Base-by-base conservation (phyloP, 2,888 invertebrate species). In the Sturmia bella region DNA sequence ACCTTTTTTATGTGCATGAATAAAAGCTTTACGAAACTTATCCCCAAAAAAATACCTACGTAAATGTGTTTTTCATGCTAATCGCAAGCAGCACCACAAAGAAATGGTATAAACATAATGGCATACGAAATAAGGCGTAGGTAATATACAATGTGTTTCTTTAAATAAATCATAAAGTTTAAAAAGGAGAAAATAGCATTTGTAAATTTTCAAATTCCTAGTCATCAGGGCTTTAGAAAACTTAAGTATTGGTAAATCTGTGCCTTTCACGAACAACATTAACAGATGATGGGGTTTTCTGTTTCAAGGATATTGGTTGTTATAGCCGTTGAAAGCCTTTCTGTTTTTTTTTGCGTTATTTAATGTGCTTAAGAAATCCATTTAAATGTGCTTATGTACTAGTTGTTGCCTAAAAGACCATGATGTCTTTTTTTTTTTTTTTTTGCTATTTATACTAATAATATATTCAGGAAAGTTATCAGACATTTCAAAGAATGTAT, bases 1-100 rank as follows among this genome's bases (percentile, higher is more conserved):
- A 6, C 3, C 27, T 6, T 27, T 27, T 27, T 27, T 27, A 4
- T 27, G 6, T 27, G 6, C 27, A 27, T 27, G 1, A 32, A 32
- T 1, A 32, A 7, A 32, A 32, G 32, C 32, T 32, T 32, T 32
- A 9, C 32, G 32, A 32, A 32, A 3, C 32, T 7, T 7, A 32
- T 32, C 9, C 27, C 9, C 1, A 32, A 9, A 6, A 32, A 32
- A 32, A 9, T 9, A 7, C 32, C n/a, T n/a, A n/a, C n/a, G n/a
- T 32, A 84, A 84, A 85, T 85, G 84, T 83, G 80, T 84, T 84
- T 84, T 84, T 85, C 84, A 85, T 84, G 84, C 84, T 84, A 84
- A 85, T 84, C 73, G 74, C 66, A 43, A 63, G 19, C 12, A 37
- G 37, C 56, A 59, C 13, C 13, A 68, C 15, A 72, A 37, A 52